These are phyloP conservation scores for Diarsia mendica DNA, from an alignment of 2,888 invertebrate species.

Conservation along the genomic window DNA sequence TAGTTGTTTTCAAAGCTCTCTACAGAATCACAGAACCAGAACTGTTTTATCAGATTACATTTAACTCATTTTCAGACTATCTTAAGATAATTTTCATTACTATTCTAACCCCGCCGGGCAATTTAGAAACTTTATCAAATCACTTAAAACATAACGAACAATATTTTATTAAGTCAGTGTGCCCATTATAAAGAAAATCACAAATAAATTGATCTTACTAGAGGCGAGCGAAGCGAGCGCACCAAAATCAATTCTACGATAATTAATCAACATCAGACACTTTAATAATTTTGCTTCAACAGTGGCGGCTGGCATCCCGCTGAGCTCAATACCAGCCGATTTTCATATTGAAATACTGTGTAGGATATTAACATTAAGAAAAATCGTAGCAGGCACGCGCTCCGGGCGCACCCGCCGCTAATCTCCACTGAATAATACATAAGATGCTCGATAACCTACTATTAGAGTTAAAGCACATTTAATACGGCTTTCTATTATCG, in stretches of 20 bases:
- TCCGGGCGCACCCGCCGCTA: conserved; percentile 77
- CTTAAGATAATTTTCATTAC: conserved; percentile 29
- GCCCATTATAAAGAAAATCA: conserved; percentile 49
- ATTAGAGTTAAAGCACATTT: conserved; percentile 86
- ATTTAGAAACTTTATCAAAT: conserved; percentile 57
- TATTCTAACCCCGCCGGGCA: conserved; percentile 32
- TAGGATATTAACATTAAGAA: conserved; percentile 80
- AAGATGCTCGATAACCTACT: conserved; percentile 87
- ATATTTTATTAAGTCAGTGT: conserved; percentile 55
- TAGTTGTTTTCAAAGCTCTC: conserved; percentile 3
- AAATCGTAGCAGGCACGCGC: conserved; percentile 80
- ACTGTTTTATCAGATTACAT: conserved; percentile 23
- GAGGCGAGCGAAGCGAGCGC: conserved; percentile 59
- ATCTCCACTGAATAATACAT: conserved; percentile 89
- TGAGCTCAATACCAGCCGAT: conserved; percentile 67
- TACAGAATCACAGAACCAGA: background rate
- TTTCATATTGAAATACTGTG: conserved; percentile 76
- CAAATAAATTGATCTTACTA: conserved; percentile 64
- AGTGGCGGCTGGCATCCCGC: conserved; percentile 61
- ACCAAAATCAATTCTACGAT: conserved; percentile 74
- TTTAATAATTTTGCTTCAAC: conserved; percentile 76
- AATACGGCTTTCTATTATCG: conserved; percentile 85
- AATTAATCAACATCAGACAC: conserved; percentile 78
- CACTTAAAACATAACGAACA: conserved; percentile 53
- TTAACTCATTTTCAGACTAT: conserved; percentile 17